These are phyloP conservation scores for Junonia oenone DNA, from an alignment of 2,888 invertebrate genomes.

Conservation along the genomic window DNA sequence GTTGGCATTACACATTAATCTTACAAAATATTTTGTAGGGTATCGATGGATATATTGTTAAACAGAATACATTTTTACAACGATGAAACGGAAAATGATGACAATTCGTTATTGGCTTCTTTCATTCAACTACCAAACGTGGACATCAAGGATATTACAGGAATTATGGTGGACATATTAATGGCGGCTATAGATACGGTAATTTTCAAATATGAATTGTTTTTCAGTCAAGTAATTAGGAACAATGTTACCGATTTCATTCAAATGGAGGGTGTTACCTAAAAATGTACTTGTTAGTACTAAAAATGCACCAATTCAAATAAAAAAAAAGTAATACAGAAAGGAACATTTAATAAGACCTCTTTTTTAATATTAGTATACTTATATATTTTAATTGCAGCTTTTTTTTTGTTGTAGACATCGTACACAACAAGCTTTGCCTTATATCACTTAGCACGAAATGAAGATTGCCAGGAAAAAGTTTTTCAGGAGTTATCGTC, in stretches of 20 bases:
- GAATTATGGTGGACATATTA: slow-evolving; percentile 90
- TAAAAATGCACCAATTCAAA: no score
- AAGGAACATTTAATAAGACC: no score
- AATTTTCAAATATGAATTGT: no score
- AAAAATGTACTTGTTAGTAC: no score
- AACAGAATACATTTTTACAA: slow-evolving; percentile 75
- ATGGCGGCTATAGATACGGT: slow-evolving; percentile 93
- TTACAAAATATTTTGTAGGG: slow-evolving; percentile 63
- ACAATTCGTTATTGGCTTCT: slow-evolving; percentile 81
- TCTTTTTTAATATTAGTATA: not conserved
- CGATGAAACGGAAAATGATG: slow-evolving; percentile 37
- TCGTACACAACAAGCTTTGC: slow-evolving; percentile 87
- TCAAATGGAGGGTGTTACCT: no score
- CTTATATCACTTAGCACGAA: slow-evolving; percentile 87
- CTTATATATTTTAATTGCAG: no score
- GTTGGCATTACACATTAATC: not conserved
- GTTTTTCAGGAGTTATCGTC: slow-evolving; percentile 81
- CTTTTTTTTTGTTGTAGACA: slow-evolving; percentile 78
- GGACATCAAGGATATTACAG: slow-evolving; percentile 88
- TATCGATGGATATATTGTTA: slow-evolving; percentile 83
- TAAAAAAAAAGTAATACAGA: not conserved
- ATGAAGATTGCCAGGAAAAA: slow-evolving; percentile 83
- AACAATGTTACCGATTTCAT: no score
- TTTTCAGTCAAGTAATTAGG: no score
- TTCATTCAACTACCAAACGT: slow-evolving; percentile 85